Base-by-base conservation (phyloP, 92 coral and sea anemone genomes). In the Siderastrea radians region DNA sequence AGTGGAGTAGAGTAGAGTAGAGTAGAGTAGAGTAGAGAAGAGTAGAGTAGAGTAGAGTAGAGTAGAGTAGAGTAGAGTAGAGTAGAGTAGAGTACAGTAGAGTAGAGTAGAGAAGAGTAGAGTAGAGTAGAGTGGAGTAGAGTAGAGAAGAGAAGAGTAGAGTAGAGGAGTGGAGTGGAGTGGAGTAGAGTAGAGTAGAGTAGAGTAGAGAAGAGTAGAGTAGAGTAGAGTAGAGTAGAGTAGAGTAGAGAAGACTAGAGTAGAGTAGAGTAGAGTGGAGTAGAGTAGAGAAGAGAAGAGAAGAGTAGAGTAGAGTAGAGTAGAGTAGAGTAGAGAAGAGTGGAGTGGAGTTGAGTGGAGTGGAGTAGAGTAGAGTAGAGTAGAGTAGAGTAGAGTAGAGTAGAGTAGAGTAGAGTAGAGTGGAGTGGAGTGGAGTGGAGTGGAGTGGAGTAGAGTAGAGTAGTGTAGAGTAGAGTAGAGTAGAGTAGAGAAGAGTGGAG, bases 61-160 rank as follows among this genome's bases (percentile, higher is more conserved):
- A 16, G 68, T 17, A 79, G 80, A 3, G 79, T 53, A 77, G 50
- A 68, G 85, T 6, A 75, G 82, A 74, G 82, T 16, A 76, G 88
- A 73, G 72, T 59, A 65, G 81, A 60, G 88, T 72, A 65, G 81
- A 74, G 72, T 55, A 74, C 64, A 74, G 81, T 46, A 51, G 88
- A 38, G 81, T 38, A 82, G 87, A 70, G 87, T 52, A 61, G 78
- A 70, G 87, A 48, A 66, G 75, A 64, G 87, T 52, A 69, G 67
- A 82, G 45, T 50, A 63, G 58, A 73, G 63, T 59, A 59, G 81
- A 52, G 81, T 61, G 15, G 72, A 74, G 63, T 74, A 48, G 45
- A 74, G 80, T 57, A 47, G 54, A 72, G 69, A 53, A 72, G 80
- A 83, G 87, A 38, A 83, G 80, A 69, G 87, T 53, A 65, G 73